A percentile compares a stretch with the other conserved stretches of the same genome.
Conservation (phyloP, 2,113 vertebrate genomes). For the Nycticryphes semicollaris region DNA sequence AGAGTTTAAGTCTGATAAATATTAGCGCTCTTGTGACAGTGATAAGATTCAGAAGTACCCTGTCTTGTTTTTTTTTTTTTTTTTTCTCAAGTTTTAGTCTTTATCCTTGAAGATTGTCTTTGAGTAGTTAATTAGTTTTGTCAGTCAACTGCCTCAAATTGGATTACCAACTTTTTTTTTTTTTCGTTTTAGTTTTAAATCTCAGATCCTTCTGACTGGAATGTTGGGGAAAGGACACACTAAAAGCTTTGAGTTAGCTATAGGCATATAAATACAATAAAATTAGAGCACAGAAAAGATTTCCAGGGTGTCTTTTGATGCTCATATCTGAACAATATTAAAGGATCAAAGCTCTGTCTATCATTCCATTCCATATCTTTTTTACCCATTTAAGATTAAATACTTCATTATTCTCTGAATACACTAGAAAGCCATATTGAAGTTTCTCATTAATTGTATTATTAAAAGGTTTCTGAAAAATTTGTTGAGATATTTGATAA, state of each 20-base stretch:
- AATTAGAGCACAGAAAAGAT: slow-evolving; percentile 11
- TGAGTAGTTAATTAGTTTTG: slow-evolving; percentile 53
- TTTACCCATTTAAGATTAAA: slow-evolving; percentile 46
- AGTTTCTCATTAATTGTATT: background rate
- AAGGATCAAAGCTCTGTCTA: slow-evolving; percentile 31
- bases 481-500: slow-evolving; percentile 25
- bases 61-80: background rate
- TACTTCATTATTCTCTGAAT: background rate
- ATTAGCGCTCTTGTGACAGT: background rate
- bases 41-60: background rate
- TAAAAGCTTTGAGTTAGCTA: slow-evolving; percentile 2
- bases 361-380: background rate
- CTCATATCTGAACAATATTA: background rate
- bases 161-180: background rate
- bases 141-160: slow-evolving; percentile 53
- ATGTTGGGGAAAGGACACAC: background rate
- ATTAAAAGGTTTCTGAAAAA: slow-evolving; percentile 18
- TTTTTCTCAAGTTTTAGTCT: background rate
- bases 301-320: background rate
- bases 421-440: background rate
- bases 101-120: slow-evolving; percentile 14
- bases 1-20: background rate
- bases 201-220: slow-evolving; percentile 11
- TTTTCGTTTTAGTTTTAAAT: slow-evolving; percentile 22
- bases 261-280: slow-evolving; percentile 6